phyloP scores from a whole-genome alignment of 53 echinoderm and acorn worm species.

The Antedon mediterranea region DNA sequence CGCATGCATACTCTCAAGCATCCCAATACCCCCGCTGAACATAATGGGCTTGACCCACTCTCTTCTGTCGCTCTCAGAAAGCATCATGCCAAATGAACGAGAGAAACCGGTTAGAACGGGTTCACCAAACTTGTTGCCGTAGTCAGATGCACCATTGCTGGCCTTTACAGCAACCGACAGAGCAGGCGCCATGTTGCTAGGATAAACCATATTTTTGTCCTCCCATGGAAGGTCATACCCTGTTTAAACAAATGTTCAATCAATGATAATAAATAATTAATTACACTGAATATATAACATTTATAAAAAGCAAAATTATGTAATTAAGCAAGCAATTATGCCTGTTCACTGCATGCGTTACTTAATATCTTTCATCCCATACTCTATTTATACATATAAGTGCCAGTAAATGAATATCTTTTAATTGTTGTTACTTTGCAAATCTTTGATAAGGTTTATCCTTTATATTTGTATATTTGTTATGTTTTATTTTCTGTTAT shows the following conservation, averaged over 20 bases:
- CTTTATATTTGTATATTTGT: too few species aligned
- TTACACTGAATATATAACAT: too few species aligned
- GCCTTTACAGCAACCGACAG: conserved; percentile 70
- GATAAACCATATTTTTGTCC: conserved; percentile 42
- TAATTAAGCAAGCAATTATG: too few species aligned
- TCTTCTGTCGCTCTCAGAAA: conserved; percentile 48
- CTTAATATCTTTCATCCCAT: too few species aligned
- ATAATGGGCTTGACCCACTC: conserved; percentile 99
- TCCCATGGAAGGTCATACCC: conserved; percentile 92
- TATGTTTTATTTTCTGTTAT: too few species aligned
- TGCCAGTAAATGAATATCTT: too few species aligned
- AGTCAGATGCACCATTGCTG: conserved; percentile 91
- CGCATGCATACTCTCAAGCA: conserved; percentile 55
- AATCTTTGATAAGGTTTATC: too few species aligned
- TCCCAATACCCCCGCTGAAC: conserved; percentile 90
- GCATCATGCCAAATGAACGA: conserved; percentile 84
- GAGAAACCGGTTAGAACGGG: conserved; percentile 91
- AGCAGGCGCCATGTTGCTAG: conserved; percentile 62
- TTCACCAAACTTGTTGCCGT: conserved; percentile 95
- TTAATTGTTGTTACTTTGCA: too few species aligned
- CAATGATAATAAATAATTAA: not conserved
- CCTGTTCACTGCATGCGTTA: too few species aligned
- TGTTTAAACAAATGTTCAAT: conserved; percentile 9
- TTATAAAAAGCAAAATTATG: too few species aligned
- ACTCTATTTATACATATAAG: too few species aligned